These are phyloP conservation scores for Dione vanillae DNA, from an alignment of 2,888 invertebrate genomes.

Conservation along the genomic window DNA sequence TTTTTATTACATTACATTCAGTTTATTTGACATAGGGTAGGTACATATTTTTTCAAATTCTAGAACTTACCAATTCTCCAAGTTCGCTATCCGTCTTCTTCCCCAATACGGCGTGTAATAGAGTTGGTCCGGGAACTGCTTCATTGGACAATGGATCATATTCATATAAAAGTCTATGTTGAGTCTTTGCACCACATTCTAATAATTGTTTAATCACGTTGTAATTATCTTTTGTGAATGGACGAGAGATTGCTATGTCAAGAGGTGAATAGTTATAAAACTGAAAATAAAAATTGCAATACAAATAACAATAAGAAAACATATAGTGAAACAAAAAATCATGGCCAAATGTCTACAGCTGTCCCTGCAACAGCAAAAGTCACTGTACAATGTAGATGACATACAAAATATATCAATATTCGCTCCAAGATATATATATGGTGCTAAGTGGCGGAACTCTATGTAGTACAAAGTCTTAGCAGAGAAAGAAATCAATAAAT, in stretches of 20 bases:
- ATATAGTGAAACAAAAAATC: too few relatives aligned
- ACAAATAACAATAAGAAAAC: background rate
- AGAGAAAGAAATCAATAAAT: too few relatives aligned
- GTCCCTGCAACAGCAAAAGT: too few relatives aligned
- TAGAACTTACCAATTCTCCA: slow-evolving; percentile 59
- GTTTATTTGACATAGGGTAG: too few relatives aligned
- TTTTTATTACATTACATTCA: too few relatives aligned
- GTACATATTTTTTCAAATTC: too few relatives aligned
- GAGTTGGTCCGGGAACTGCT: slow-evolving; percentile 61
- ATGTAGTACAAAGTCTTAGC: too few relatives aligned
- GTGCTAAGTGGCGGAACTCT: too few relatives aligned
- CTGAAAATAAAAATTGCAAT: slow-evolving; percentile 51
- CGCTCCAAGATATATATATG: too few relatives aligned
- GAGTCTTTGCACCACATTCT: slow-evolving; percentile 61
- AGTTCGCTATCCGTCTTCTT: slow-evolving; percentile 55
- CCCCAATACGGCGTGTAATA: slow-evolving; percentile 66
- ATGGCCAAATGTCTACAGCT: too few relatives aligned
- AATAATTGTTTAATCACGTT: slow-evolving; percentile 61
- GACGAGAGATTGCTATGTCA: slow-evolving; percentile 65
- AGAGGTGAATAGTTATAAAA: slow-evolving; percentile 60
- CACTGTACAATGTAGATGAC: too few relatives aligned
- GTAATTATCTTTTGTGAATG: slow-evolving; percentile 58
- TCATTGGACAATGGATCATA: slow-evolving; percentile 34
- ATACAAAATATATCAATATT: too few relatives aligned
- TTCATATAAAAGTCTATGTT: slow-evolving; percentile 53